Evolutionary conservation across 1,140 invertebrate species (phyloP), one percentile per base, ranked within the genome.

Genomic region (Lasioglossum baleicum): DNA sequence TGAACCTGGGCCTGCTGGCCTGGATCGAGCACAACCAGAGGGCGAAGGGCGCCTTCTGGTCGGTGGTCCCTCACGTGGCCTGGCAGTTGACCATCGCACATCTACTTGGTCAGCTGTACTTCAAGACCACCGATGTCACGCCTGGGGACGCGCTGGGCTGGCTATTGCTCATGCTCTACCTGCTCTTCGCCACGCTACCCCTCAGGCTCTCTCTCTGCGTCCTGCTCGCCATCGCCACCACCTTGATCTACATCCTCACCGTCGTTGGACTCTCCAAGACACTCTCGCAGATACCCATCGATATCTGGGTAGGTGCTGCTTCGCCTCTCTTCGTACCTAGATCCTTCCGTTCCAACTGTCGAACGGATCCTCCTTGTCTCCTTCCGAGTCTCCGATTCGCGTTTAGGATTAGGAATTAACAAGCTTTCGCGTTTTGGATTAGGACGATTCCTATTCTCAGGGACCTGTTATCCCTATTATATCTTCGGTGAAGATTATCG

Each of bases 101-200:
- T 85, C 88, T 96, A 26, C 91, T 96, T 22, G 90, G 93, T 58
- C 93, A 94, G 79, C 89, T 95, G 71, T 94, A 94, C 81, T 89
- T 95, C 72, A 94, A 95, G 87, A 83, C 90, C 42, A 91, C 91
- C 74, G 94, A 94, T 58, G 93, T 94, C 80, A 94, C 93, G 48
- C 93, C 93, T 31, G 90, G 94, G 68, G 94, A 96, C 81, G 93
- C 94, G 64, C 93, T 98, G 0, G 96, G 96, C 35, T 98, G 97
- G 97, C 94, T 96, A 22, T 92, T 97, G 61, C 92, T 98, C n/a
- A 90, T 97, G 67, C 95, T 97, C 81, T 98, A 97, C 88, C 94
- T 97, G n/a, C 95, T 97, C n/a, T 96, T 97, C 90, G 96, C 97
- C 56, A 96, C 96, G 1, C 90, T 98, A 77, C 97, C 97, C 0